A percentile compares a stretch with the other conserved stretches of the same genome.
These are phyloP conservation scores for Drosophila sulfurigaster DNA, from an alignment of 1,140 invertebrate genomes.

Conservation along the genomic window DNA sequence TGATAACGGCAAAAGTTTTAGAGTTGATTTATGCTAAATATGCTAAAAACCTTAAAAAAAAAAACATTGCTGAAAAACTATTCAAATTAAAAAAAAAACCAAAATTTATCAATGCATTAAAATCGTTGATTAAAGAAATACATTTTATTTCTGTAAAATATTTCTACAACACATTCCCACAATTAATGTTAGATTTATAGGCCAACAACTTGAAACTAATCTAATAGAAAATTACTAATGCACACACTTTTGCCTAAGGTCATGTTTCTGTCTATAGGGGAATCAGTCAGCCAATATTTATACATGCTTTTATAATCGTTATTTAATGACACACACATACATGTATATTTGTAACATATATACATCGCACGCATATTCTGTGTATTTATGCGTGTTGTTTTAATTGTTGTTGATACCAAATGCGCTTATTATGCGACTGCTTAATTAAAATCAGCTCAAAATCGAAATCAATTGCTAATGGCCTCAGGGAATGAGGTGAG, in stretches of 20 bases:
- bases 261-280: background rate
- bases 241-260: background rate
- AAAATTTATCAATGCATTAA: too few species aligned
- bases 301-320: constrained; percentile 51
- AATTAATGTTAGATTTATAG: too few species aligned
- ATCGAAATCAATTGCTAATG: constrained; percentile 42
- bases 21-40: too few species aligned
- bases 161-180: too few species aligned
- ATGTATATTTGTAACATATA: background rate
- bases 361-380: constrained; percentile 2
- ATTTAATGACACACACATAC: constrained; percentile 54
- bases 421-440: constrained; percentile 62
- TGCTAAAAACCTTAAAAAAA: too few species aligned
- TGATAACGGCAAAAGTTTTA: too few species aligned
- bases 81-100: too few species aligned
- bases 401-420: constrained; percentile 76
- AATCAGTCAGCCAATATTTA: background rate
- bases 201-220: too few species aligned
- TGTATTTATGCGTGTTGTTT: constrained; percentile 58
- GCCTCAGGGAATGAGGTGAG: background rate
- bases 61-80: too few species aligned
- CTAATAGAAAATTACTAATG: background rate
- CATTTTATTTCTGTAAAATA: too few species aligned
- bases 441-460: constrained; percentile 75
- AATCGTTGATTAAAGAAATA: too few species aligned